Percentiles rank a stretch among this genome's conserved stretches.
Conservation (phyloP, 1,140 invertebrate genomes). For the Agraylea sexmaculata region DNA sequence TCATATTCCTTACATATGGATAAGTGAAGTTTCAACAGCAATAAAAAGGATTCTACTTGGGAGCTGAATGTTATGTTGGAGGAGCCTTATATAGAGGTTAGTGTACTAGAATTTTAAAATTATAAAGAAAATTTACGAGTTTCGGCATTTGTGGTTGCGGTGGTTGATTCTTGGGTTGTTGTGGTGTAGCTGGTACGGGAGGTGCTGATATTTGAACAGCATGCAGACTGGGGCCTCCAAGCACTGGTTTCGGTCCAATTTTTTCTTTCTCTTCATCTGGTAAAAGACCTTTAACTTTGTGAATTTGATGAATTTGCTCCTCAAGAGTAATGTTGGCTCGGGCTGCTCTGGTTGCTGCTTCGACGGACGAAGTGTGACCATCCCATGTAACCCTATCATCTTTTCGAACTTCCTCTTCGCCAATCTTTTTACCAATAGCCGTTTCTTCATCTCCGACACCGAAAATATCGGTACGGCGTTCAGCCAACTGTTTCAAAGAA, state of each 20-base stretch:
- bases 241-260: conserved; percentile 69
- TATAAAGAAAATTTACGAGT: too few species aligned
- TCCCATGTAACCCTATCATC: conserved; percentile 93
- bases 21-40: too few species aligned
- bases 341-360: conserved; percentile 82
- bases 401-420: conserved; percentile 83
- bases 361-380: conserved; percentile 91
- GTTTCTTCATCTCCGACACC: conserved; percentile 97
- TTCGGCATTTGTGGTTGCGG: too few species aligned
- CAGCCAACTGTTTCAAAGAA: conserved; percentile 90
- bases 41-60: too few species aligned
- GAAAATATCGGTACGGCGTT: conserved; percentile 99
- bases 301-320: conserved; percentile 95
- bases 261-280: conserved; percentile 92
- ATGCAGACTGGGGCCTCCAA: conserved; percentile 24
- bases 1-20: too few species aligned
- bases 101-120: too few species aligned
- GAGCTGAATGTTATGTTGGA: too few species aligned
- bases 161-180: too few species aligned
- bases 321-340: conserved; percentile 92
- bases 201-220: conserved; percentile 19
- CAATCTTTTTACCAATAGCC: conserved; percentile 97
- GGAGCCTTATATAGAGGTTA: too few species aligned
- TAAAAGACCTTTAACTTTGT: conserved; percentile 86
- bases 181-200: conserved; percentile 32